phyloP scores from a whole-genome alignment of 2,888 invertebrate genomes.

The Lasioglossum oenotherae region DNA sequence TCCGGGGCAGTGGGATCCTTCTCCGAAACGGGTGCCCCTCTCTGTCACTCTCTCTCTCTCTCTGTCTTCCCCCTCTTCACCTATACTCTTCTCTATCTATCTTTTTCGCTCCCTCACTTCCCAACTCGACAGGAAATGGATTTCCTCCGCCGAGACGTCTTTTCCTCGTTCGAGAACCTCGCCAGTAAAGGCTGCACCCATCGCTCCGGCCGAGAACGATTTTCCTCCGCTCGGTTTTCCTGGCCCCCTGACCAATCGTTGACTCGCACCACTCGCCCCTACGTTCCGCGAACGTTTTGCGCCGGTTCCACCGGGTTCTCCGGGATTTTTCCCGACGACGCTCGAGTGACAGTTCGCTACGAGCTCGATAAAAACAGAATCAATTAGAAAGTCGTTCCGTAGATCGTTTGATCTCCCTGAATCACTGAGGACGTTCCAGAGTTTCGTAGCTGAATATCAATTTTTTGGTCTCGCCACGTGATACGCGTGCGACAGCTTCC shows the following conservation, averaged over 20 bases:
- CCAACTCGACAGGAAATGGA: slow-evolving; percentile 40
- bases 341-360: not conserved
- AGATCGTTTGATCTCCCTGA: not conserved
- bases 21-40: slow-evolving; percentile 23
- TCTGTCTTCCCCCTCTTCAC: not conserved
- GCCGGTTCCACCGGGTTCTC: not conserved
- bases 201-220: not conserved
- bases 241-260: slow-evolving; percentile 20
- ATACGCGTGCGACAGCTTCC: slow-evolving; percentile 33
- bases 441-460: not conserved
- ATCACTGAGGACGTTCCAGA: not conserved
- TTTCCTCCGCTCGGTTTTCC: not conserved
- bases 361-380: not conserved
- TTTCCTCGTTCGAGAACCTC: slow-evolving; percentile 26
- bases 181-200: not conserved
- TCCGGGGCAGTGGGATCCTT: slow-evolving; percentile 36
- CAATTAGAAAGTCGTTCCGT: not conserved
- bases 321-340: not conserved
- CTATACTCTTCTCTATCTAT: not conserved
- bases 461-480: slow-evolving; percentile 36
- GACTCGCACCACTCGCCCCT: slow-evolving; percentile 25
- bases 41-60: not conserved
- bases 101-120: not conserved
- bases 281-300: not conserved
- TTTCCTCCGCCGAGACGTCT: slow-evolving; percentile 33